Evolutionary conservation across 2,113 vertebrate genomes (phyloP).

Genomic region (Cisticola juncidis): DNA sequence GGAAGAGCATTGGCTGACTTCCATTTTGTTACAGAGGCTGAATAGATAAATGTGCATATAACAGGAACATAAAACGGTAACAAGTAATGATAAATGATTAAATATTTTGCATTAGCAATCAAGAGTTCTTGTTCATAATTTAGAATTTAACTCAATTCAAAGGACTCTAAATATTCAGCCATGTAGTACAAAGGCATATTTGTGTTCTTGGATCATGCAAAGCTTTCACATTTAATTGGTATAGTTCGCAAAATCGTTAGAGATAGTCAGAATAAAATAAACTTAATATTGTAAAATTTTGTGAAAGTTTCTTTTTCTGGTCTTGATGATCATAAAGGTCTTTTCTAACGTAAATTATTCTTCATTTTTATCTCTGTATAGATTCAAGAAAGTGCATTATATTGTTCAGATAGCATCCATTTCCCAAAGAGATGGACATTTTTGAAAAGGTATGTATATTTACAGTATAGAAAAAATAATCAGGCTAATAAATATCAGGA

Average conservation of each 20-base stretch:
- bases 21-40: background rate
- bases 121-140: background rate
- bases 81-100: background rate
- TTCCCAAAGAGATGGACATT: background rate
- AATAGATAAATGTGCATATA: background rate
- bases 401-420: background rate
- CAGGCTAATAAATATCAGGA: background rate
- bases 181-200: background rate
- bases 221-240: background rate
- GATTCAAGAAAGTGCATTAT: background rate
- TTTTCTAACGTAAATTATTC: background rate
- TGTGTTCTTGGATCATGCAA: background rate
- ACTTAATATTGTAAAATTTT: background rate
- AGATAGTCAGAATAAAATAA: slow-evolving; percentile 3
- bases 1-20: background rate
- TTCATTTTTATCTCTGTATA: background rate
- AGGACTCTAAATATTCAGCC: background rate
- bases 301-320: background rate
- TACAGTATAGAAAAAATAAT: background rate
- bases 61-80: background rate
- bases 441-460: background rate
- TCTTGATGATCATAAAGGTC: background rate
- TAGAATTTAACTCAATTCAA: background rate
- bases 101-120: background rate
- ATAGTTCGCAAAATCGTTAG: background rate